Percentiles rank a stretch among this genome's conserved stretches.
Conservation (phyloP, 2,888 invertebrate species). For the Metallyticus violacea region DNA sequence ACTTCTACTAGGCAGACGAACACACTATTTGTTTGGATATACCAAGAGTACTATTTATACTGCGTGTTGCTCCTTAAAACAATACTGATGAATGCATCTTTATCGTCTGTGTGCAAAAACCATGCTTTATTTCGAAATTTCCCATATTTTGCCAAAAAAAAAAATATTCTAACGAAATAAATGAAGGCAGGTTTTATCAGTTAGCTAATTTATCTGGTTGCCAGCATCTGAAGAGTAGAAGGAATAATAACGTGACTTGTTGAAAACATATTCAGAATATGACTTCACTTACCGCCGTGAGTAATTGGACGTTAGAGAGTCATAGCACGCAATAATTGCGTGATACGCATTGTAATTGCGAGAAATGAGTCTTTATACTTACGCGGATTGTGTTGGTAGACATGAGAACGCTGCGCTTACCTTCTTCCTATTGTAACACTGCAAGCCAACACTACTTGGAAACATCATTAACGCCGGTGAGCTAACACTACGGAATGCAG, state of each 20-base stretch:
- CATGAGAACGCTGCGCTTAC: not conserved
- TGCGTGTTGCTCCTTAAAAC: too few relatives aligned
- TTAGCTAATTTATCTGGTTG: not conserved
- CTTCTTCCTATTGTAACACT: not conserved
- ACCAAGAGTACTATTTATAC: too few relatives aligned
- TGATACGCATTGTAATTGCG: not conserved
- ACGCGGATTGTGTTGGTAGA: not conserved
- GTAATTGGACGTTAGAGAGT: not conserved
- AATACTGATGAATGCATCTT: too few relatives aligned
- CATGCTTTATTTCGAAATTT: too few relatives aligned
- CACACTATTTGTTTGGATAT: too few relatives aligned
- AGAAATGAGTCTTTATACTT: not conserved
- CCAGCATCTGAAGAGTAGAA: not conserved
- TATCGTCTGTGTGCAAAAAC: too few relatives aligned
- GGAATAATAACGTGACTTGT: not conserved
- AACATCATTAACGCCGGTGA: not conserved
- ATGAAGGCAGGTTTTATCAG: not conserved
- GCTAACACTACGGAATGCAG: not conserved
- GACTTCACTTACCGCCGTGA: not conserved
- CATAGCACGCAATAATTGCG: not conserved
- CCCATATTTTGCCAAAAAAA: too few relatives aligned
- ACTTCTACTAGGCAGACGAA: too few relatives aligned
- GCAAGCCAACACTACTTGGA: not conserved
- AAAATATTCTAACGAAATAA: too few relatives aligned
- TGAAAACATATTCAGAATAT: not conserved